Conservation (phyloP, 2,888 invertebrate genomes). For the Hirtodrosophila duncani region DNA sequence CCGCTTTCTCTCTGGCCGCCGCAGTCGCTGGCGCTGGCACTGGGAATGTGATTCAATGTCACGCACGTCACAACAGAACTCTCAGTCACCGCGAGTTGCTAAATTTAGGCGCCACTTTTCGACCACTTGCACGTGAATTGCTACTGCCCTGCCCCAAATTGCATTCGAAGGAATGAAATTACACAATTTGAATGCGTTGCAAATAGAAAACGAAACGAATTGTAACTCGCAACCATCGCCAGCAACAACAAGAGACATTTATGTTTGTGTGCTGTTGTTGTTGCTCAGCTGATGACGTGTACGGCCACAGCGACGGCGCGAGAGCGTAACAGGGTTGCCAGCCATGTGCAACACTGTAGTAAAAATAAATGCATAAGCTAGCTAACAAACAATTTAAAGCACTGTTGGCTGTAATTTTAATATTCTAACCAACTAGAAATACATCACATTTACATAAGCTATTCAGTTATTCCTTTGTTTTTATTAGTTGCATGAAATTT, state of each 20-base stretch:
- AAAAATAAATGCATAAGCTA: background rate
- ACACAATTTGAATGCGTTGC: constrained; percentile 9
- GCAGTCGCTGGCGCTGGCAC: constrained; percentile 30
- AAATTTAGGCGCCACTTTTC: constrained; percentile 30
- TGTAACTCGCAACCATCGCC: constrained; percentile 30
- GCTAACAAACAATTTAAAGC: background rate
- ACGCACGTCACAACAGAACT: constrained; percentile 40
- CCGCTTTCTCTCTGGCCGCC: constrained; percentile 12
- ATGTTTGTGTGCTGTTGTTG: constrained; percentile 13
- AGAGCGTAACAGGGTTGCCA: constrained; percentile 48
- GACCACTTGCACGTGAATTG: constrained; percentile 41
- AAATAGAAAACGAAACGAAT: constrained; percentile 29
- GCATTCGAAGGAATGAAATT: constrained; percentile 11
- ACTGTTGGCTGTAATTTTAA: too few relatives aligned
- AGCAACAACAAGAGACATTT: constrained; percentile 41
- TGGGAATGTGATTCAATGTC: constrained; percentile 64
- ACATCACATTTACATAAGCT: too few relatives aligned
- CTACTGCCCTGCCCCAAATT: constrained; percentile 37
- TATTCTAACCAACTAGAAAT: too few relatives aligned
- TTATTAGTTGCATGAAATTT: too few relatives aligned
- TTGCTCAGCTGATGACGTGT: constrained; percentile 64
- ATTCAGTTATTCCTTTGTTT: too few relatives aligned
- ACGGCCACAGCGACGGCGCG: constrained; percentile 53
- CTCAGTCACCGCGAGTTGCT: constrained; percentile 17
- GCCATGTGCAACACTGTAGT: background rate